Evolutionary conservation across 1,140 invertebrate species (phyloP).

Genomic region (Meloidogyne chitwoodi): DNA sequence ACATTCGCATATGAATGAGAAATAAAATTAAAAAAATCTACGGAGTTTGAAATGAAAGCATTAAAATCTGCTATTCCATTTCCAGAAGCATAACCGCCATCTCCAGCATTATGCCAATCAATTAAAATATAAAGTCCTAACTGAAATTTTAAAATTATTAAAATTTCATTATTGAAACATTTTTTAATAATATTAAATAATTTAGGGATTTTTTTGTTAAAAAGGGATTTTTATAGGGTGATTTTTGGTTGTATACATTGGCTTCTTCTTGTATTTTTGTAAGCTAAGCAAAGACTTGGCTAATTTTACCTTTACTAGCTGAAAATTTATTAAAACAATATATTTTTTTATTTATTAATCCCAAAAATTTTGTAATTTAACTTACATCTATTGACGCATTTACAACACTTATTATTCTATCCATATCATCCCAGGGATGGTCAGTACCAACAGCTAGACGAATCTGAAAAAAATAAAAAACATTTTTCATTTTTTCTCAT

Average conservation of each 20-base stretch:
- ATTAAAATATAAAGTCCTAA: neutral
- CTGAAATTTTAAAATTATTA: neutral
- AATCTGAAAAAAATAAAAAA: neutral
- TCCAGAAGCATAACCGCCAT: neutral
- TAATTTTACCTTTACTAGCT: no score
- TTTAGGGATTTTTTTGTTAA: no score
- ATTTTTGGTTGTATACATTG: no score
- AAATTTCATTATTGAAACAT: no score
- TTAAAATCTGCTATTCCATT: neutral
- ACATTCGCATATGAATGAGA: neutral
- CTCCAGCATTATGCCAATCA: neutral
- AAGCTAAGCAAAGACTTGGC: no score
- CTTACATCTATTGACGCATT: neutral
- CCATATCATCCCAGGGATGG: neutral
- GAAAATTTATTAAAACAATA: no score
- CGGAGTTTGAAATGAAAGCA: neutral
- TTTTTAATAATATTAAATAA: no score
- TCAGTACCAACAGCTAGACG: neutral
- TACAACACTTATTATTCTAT: neutral
- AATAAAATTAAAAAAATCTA: neutral
- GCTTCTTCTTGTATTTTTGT: no score
- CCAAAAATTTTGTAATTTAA: no score
- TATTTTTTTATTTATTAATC: no score
- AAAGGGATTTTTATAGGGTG: no score
- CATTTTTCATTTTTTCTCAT: no score